phyloP scores from a whole-genome alignment of 2,113 vertebrate species.

The Lophochroa leadbeateri region DNA sequence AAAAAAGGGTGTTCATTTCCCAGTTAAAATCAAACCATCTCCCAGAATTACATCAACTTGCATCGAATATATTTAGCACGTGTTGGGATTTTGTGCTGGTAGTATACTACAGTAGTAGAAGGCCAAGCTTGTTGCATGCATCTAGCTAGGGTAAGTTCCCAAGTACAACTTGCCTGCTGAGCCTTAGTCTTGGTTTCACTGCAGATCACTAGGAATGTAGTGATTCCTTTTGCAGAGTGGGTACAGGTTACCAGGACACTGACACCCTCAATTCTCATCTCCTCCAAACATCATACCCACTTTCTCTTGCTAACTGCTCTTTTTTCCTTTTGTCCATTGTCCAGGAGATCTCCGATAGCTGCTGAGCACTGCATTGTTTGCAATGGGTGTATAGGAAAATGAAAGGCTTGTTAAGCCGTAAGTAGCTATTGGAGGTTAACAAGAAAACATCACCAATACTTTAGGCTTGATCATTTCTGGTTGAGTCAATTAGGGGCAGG shows the following conservation, averaged over 20 bases:
- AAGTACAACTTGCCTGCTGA: not conserved
- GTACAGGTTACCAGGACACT: accelerated
- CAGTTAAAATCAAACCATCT: not conserved
- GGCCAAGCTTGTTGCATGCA: no score
- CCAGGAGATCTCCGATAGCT: not conserved
- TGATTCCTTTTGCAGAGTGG: not conserved
- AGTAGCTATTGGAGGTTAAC: not conserved
- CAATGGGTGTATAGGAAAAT: not conserved
- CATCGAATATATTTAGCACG: accelerated
- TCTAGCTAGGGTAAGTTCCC: not conserved
- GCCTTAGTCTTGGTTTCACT: not conserved
- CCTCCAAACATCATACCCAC: not conserved
- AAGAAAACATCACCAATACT: not conserved
- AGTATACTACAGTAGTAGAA: no score
- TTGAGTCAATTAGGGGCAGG: not conserved
- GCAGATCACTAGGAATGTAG: not conserved
- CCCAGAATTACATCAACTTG: not conserved
- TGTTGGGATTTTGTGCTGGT: not conserved
- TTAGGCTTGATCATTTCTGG: not conserved
- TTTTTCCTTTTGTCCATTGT: not conserved
- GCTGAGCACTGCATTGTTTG: not conserved
- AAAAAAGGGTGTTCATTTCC: not conserved
- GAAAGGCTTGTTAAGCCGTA: not conserved
- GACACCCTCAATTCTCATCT: not conserved
- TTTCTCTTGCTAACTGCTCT: not conserved